These are phyloP conservation scores for Bombyx mandarina DNA, from an alignment of 1,140 invertebrate genomes.

Conservation along the genomic window DNA sequence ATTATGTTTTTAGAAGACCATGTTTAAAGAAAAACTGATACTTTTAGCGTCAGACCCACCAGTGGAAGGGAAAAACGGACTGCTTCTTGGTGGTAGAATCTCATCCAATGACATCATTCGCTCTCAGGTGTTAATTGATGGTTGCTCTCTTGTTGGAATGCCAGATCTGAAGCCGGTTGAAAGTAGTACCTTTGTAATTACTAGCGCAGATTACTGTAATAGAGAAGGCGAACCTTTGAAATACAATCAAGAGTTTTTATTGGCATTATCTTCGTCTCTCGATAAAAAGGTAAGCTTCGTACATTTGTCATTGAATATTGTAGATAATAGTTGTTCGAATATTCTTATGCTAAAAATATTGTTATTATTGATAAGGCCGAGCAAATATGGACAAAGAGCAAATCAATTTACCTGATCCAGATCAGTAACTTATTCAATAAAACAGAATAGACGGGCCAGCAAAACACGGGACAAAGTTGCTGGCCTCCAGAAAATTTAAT, in stretches of 20 bases:
- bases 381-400: constrained; percentile 1
- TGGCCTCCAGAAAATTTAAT: constrained; percentile 19
- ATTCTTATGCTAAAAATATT: background rate
- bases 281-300: constrained; percentile 35
- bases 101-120: constrained; percentile 49
- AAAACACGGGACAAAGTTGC: constrained; percentile 15
- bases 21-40: constrained; percentile 1
- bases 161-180: constrained; percentile 28
- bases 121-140: constrained; percentile 51
- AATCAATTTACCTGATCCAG: constrained; percentile 5
- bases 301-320: background rate
- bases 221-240: constrained; percentile 45
- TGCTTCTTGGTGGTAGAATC: constrained; percentile 51
- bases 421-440: constrained; percentile 12
- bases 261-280: constrained; percentile 42
- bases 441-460: constrained; percentile 7
- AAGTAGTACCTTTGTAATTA: constrained; percentile 46
- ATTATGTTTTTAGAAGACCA: background rate
- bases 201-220: constrained; percentile 57
- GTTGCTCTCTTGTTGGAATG: constrained; percentile 39
- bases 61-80: constrained; percentile 38
- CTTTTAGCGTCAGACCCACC: constrained; percentile 41
- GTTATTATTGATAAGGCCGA: constrained; percentile 1
- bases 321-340: background rate
- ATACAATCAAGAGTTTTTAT: constrained; percentile 59